Conservation (phyloP, 2,113 vertebrate genomes). For the Lophotis ruficrista region DNA sequence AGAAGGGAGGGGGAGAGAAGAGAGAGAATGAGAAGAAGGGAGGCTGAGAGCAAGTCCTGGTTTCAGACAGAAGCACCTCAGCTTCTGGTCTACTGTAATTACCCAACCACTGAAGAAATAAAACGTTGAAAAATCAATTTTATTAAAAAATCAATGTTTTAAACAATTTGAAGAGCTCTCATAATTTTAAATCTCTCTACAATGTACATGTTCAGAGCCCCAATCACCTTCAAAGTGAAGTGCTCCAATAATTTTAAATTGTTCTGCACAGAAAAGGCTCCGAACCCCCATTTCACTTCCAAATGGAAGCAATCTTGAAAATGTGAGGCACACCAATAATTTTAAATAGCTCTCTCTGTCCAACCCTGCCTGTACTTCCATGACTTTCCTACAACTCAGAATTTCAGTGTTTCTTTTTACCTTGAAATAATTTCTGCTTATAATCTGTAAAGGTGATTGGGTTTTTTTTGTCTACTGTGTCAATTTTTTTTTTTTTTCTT, state of each 20-base stretch:
- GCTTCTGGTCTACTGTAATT: constrained; percentile 65
- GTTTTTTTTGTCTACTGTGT: neutral
- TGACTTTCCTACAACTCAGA: neutral
- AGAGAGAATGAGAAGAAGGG: neutral
- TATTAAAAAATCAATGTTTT: constrained; percentile 79
- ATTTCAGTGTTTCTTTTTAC: neutral
- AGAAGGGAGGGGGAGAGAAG: neutral
- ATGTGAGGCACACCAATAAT: constrained; percentile 31
- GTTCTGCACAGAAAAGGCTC: constrained; percentile 40
- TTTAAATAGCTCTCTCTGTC: neutral
- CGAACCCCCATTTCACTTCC: neutral
- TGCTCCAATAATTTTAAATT: constrained; percentile 68
- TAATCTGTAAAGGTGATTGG: neutral
- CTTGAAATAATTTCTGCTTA: neutral
- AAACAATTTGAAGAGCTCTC: constrained; percentile 75
- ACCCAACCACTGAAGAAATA: constrained; percentile 72
- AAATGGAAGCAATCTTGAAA: constrained; percentile 65
- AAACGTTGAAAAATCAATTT: constrained; percentile 75
- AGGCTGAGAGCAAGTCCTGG: neutral
- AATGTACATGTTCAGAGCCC: constrained; percentile 29
- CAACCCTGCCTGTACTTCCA: neutral
- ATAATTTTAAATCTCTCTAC: constrained; percentile 72
- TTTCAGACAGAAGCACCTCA: constrained; percentile 47
- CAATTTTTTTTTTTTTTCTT: neutral
- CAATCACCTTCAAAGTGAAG: constrained; percentile 69